Conservation (phyloP, 2,888 invertebrate genomes). For the Serripes groenlandicus region DNA sequence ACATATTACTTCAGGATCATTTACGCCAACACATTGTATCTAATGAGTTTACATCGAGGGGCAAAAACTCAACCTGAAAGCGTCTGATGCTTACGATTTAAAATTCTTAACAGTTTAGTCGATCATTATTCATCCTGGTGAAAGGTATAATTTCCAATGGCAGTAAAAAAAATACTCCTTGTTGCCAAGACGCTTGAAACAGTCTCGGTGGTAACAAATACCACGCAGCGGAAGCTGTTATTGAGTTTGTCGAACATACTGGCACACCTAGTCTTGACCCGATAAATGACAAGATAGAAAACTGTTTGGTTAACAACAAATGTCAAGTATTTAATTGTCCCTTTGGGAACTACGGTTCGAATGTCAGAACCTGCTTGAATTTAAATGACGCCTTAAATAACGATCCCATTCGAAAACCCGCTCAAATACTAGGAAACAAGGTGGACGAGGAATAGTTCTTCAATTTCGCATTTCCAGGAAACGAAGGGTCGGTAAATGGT, state of each 20-base stretch:
- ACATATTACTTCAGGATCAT: constrained; percentile 44
- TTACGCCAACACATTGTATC: constrained; percentile 47
- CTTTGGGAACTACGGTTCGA: background rate
- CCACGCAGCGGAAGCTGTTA: constrained; percentile 65
- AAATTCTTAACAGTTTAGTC: constrained; percentile 50
- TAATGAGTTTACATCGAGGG: constrained; percentile 38
- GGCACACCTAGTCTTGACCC: constrained; percentile 37
- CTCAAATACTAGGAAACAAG: constrained; percentile 6
- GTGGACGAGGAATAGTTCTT: constrained; percentile 62
- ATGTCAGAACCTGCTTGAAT: constrained; percentile 35
- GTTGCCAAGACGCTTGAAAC: constrained; percentile 69
- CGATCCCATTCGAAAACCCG: constrained; percentile 32
- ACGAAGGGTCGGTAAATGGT: constrained; percentile 71
- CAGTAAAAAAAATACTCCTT: constrained; percentile 62
- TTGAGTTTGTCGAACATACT: constrained; percentile 40
- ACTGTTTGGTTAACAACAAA: background rate
- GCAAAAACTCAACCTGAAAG: constrained; percentile 56
- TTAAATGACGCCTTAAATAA: constrained; percentile 49
- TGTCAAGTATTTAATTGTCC: constrained; percentile 73
- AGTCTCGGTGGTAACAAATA: constrained; percentile 39
- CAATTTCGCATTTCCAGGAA: constrained; percentile 74
- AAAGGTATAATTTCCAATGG: constrained; percentile 71
- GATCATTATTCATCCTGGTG: constrained; percentile 71
- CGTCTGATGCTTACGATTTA: constrained; percentile 61
- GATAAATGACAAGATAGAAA: background rate